Base-by-base conservation (phyloP, 2,888 invertebrate genomes). In the Caenorhabditis parvicauda region DNA sequence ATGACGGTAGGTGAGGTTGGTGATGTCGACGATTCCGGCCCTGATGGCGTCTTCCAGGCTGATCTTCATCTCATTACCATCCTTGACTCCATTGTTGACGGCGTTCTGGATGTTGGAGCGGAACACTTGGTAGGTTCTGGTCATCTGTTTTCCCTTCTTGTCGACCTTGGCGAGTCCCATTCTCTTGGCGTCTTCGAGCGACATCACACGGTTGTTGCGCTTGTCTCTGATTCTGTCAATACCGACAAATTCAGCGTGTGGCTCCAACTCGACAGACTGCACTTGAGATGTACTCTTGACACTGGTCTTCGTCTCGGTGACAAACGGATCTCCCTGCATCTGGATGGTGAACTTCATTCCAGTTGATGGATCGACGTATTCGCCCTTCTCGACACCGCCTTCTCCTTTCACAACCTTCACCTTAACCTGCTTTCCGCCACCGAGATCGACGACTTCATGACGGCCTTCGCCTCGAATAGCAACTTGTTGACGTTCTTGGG, bases 41-140 rank as follows among this genome's bases (percentile, higher is more conserved):
- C 87, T 86, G 12, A 89, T 88, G 37, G 94, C 93, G 83, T 93
- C 90, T 77, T 90, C 88, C 66, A 94, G 88, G 29, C 88, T 87
- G 86, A 84, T 87, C 87, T 87, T 87, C 80, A 88, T 88, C 54
- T 89, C 89, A 68, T 87, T 86, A 3, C 87, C 83, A 53, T 89
- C 87, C 64, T 92, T 84, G 64, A 88, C 84, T 24, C 90, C 90
- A 51, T 62, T 64, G 61, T 88, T 86, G 1, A 92, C 87, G 14
- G 92, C 91, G 41, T 76, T 62, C 39, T 76, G 67, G 58, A 80
- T 75, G 70, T 79, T 75, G 35, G 80, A 78, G 29, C 81, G 71
- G 76, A 79, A 81, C 38, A 74, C 79, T 29, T 78, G 70, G 67
- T 80, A 81, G 43, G 74, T 65, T 53, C 77, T 75, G 1, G 79